These are phyloP conservation scores for Doris montereyensis DNA, from an alignment of 2,888 invertebrate species.

Conservation along the genomic window DNA sequence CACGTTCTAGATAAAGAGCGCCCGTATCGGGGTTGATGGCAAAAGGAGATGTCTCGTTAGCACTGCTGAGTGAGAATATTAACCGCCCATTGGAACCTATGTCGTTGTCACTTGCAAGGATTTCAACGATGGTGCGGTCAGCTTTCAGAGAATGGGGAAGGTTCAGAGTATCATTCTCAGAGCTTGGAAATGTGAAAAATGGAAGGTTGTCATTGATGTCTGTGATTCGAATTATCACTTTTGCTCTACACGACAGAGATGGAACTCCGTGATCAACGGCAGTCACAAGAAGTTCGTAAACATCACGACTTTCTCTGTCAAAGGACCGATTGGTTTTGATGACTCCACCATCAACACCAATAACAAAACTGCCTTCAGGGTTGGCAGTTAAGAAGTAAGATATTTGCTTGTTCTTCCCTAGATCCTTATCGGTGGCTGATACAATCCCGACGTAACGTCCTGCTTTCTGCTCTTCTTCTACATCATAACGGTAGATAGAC, in stretches of 20 bases:
- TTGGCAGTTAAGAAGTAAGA: conserved; percentile 13
- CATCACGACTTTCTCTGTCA: conserved; percentile 37
- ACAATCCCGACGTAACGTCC: conserved; percentile 64
- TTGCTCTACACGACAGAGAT: conserved; percentile 40
- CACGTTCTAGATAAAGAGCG: conserved; percentile 57
- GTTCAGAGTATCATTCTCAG: conserved; percentile 55
- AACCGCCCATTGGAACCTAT: conserved; percentile 93
- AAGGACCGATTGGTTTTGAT: conserved; percentile 39
- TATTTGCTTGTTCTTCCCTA: conserved; percentile 40
- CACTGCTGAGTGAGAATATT: conserved; percentile 90
- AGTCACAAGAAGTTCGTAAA: conserved; percentile 33
- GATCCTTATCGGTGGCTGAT: conserved; percentile 53
- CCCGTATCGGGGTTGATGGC: conserved; percentile 72
- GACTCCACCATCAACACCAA: conserved; percentile 38
- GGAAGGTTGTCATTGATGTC: conserved; percentile 47
- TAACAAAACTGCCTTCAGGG: background rate
- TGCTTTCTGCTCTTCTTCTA: conserved; percentile 72
- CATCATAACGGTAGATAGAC: conserved; percentile 67
- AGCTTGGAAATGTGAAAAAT: conserved; percentile 37
- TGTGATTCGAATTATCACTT: conserved; percentile 37
- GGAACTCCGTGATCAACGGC: conserved; percentile 41
- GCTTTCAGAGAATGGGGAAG: conserved; percentile 54
- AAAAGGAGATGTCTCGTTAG: conserved; percentile 73
- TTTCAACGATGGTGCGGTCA: conserved; percentile 73
- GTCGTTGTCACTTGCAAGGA: conserved; percentile 92